phyloP scores from a whole-genome alignment of 2,113 vertebrate genomes.

The Bagarius yarrelli region DNA sequence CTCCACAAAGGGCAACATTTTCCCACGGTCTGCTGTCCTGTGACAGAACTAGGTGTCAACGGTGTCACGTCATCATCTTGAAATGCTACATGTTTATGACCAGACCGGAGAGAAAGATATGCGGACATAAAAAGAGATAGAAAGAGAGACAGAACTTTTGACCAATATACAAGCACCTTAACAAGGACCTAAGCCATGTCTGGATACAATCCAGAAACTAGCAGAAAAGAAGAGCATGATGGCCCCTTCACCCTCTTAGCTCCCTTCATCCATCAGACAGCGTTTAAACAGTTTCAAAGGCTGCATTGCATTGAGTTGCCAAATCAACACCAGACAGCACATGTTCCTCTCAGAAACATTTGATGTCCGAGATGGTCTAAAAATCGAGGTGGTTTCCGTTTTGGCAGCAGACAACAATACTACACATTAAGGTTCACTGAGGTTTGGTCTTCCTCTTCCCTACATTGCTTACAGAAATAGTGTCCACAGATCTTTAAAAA shows the following conservation, averaged over 20 bases:
- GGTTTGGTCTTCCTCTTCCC: slow-evolving; percentile 25
- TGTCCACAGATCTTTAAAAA: slow-evolving; percentile 19
- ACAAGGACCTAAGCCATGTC: slow-evolving; percentile 37
- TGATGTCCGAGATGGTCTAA: slow-evolving; percentile 28
- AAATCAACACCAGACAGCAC: slow-evolving; percentile 41
- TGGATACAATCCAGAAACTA: slow-evolving; percentile 45
- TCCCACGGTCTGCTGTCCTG: slow-evolving; percentile 46
- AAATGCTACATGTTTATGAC: slow-evolving; percentile 17
- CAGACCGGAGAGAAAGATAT: slow-evolving; percentile 23
- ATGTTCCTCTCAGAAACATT: slow-evolving; percentile 31
- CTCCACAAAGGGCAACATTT: slow-evolving; percentile 41
- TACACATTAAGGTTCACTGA: background rate
- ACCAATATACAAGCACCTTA: slow-evolving; percentile 28
- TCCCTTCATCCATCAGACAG: slow-evolving; percentile 14
- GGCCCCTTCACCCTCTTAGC: slow-evolving; percentile 10
- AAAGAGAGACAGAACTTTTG: background rate
- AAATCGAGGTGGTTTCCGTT: slow-evolving; percentile 39
- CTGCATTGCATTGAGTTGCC: slow-evolving; percentile 27
- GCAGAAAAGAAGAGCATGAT: background rate
- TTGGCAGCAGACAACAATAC: slow-evolving; percentile 30
- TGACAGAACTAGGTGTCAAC: slow-evolving; percentile 51
- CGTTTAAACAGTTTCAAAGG: slow-evolving; percentile 40
- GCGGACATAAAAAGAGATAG: slow-evolving; percentile 24
- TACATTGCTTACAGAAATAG: slow-evolving; percentile 35
- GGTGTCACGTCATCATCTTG: slow-evolving; percentile 49